These are phyloP conservation scores for Euplagia quadripunctaria DNA, from an alignment of 2,888 invertebrate genomes.

Conservation along the genomic window DNA sequence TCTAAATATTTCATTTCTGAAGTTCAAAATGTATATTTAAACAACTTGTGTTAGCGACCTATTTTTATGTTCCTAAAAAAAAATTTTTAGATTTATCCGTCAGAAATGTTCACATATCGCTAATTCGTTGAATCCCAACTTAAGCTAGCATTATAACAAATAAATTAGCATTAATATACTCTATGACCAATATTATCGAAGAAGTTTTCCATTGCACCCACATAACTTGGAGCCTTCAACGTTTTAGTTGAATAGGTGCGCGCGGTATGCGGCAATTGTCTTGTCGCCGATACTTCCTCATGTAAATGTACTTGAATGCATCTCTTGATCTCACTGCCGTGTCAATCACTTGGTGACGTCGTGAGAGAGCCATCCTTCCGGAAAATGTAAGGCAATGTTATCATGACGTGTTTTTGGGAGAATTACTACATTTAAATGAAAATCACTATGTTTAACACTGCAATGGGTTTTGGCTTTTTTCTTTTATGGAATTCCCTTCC, in stretches of 20 bases:
- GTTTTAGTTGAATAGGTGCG: conserved; percentile 16
- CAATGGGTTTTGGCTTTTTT: too few relatives aligned
- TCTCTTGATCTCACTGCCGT: conserved; percentile 1
- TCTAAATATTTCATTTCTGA: too few relatives aligned
- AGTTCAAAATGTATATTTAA: too few relatives aligned
- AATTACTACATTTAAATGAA: background rate
- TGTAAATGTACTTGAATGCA: conserved; percentile 4
- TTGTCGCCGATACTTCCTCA: conserved; percentile 27
- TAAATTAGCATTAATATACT: background rate
- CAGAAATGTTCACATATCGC: too few relatives aligned
- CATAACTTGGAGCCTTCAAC: background rate
- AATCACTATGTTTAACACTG: too few relatives aligned
- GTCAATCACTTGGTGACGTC: conserved; percentile 7
- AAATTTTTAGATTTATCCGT: too few relatives aligned
- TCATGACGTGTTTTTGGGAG: background rate
- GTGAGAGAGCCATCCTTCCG: conserved; percentile 3
- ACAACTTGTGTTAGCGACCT: too few relatives aligned
- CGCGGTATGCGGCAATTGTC: conserved; percentile 41
- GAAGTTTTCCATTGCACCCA: background rate
- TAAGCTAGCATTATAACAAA: background rate
- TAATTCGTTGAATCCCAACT: too few relatives aligned
- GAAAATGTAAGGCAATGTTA: background rate
- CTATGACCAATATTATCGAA: background rate
- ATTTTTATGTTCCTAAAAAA: too few relatives aligned
- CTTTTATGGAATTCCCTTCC: too few relatives aligned